phyloP scores from a whole-genome alignment of 1,140 invertebrate genomes.

The Diorhabda carinulata region DNA sequence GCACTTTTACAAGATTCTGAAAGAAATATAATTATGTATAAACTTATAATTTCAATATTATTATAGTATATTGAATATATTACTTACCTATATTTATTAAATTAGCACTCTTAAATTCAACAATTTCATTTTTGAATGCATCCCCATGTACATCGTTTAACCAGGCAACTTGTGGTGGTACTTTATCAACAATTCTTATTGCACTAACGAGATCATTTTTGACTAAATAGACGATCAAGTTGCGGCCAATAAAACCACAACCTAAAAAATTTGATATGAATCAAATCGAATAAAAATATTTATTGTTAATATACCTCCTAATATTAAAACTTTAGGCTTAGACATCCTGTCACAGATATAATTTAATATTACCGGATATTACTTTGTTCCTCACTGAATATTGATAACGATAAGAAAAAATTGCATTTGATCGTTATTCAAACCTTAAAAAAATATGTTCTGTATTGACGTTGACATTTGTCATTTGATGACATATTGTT shows the following conservation, averaged over 20 bases:
- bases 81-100: conserved; percentile 77
- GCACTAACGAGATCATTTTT: conserved; percentile 70
- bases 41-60: neutral
- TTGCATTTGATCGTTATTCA: no score
- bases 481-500: no score
- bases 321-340: conserved; percentile 35
- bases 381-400: neutral
- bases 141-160: conserved; percentile 70
- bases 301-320: conserved; percentile 34
- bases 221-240: conserved; percentile 78
- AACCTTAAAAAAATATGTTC: no score
- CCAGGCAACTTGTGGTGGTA: conserved; percentile 87
- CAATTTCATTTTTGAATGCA: conserved; percentile 65
- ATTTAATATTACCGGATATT: conserved; percentile 14
- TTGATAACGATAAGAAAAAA: no score
- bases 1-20: conserved; percentile 73
- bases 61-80: no score
- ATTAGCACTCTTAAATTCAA: conserved; percentile 90
- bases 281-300: conserved; percentile 12
- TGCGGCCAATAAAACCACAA: conserved; percentile 88
- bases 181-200: conserved; percentile 84
- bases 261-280: conserved; percentile 55
- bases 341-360: conserved; percentile 26
- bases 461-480: no score
- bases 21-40: conserved; percentile 13